Evolutionary conservation across 2,113 vertebrate species (phyloP).

Genomic region (Pomatorhinus ruficollis): DNA sequence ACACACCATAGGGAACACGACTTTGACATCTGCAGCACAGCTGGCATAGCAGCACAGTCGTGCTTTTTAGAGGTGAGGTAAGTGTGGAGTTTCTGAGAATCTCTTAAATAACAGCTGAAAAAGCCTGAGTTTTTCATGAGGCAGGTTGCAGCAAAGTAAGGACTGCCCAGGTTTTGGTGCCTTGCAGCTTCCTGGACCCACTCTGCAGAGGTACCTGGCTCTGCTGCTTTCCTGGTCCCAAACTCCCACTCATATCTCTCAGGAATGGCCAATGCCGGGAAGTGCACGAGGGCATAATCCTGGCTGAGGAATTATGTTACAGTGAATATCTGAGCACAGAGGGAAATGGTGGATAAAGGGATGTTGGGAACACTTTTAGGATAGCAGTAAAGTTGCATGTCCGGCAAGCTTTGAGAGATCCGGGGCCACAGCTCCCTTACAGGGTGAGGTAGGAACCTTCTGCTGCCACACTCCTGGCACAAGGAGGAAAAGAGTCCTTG

Average conservation of each 20-base stretch:
- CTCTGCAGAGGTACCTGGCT: background rate
- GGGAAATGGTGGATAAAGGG: too few relatives aligned
- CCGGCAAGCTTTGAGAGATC: rapidly evolving
- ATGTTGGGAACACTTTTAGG: background rate
- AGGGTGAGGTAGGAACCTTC: background rate
- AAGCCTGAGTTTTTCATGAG: background rate
- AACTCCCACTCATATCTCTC: background rate
- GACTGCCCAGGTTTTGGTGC: rapidly evolving
- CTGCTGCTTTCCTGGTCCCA: background rate
- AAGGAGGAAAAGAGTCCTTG: background rate
- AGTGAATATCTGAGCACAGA: background rate
- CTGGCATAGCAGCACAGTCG: rapidly evolving
- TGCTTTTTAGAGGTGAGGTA: background rate
- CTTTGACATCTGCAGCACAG: background rate
- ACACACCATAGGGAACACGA: rapidly evolving
- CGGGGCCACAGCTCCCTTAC: background rate
- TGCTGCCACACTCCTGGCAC: rapidly evolving
- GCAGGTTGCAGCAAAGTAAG: background rate
- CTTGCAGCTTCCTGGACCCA: rapidly evolving
- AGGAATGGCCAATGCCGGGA: background rate
- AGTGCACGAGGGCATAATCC: rapidly evolving
- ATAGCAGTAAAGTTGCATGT: rapidly evolving
- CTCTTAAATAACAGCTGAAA: background rate
- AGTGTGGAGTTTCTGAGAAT: background rate
- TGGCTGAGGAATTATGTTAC: background rate